Evolutionary conservation across 2,113 vertebrate species (phyloP).

Genomic region (Shinisaurus crocodilurus): DNA sequence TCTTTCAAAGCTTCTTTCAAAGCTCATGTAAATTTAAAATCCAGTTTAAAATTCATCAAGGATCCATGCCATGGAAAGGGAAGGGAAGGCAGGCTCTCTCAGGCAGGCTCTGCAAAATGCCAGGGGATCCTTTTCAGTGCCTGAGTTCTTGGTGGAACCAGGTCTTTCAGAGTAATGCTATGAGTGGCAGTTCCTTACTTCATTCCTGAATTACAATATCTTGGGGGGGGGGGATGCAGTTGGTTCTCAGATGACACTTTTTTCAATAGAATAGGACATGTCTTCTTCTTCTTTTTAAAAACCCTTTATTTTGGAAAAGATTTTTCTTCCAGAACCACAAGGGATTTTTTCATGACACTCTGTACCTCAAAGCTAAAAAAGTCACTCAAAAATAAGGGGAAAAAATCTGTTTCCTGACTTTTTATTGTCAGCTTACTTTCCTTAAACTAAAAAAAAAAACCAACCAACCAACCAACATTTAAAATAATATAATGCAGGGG

Average conservation of each 20-base stretch:
- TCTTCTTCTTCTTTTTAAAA: neutral
- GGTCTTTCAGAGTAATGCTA: neutral
- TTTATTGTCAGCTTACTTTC: neutral
- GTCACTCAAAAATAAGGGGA: neutral
- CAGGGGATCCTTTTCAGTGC: neutral
- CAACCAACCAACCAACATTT: neutral
- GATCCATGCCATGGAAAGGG: neutral
- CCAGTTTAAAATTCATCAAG: constrained; percentile 13
- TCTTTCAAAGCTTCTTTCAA: neutral
- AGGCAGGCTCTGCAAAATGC: neutral
- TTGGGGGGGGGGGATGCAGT: neutral
- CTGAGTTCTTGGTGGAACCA: neutral
- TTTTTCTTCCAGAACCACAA: neutral
- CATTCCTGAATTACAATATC: neutral
- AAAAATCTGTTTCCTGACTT: neutral
- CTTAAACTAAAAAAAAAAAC: neutral
- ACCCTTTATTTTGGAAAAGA: neutral
- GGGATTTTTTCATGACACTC: neutral
- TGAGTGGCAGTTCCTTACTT: neutral
- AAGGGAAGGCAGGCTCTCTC: neutral
- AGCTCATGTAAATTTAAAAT: constrained; percentile 25
- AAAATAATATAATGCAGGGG: neutral
- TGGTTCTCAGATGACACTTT: neutral
- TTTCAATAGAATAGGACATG: neutral
- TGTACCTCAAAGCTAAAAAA: neutral